A percentile compares a stretch with the other conserved stretches of the same genome.
phyloP scores from a whole-genome alignment of 2,113 vertebrate species.

The Bos indicus region DNA sequence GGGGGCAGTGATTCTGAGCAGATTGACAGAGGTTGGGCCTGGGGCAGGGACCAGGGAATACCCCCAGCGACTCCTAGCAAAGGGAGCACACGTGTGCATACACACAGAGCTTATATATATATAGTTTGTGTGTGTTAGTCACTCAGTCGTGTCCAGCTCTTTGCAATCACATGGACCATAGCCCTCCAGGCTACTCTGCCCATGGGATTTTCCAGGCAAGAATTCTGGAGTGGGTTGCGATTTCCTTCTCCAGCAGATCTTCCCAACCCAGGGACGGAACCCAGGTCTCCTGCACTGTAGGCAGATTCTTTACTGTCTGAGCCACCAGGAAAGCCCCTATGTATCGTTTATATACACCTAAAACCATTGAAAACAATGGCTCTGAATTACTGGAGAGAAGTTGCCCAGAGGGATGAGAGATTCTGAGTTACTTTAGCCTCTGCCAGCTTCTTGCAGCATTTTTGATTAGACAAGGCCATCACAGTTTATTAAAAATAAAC shows the following conservation, averaged over 20 bases:
- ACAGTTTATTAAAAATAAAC: constrained; percentile 56
- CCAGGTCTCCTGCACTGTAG: background rate
- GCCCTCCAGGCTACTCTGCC: background rate
- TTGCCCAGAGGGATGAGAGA: background rate
- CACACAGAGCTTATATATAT: background rate
- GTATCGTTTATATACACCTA: background rate
- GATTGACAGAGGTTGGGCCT: background rate
- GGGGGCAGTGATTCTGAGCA: background rate
- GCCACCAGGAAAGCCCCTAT: background rate
- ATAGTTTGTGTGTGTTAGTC: background rate
- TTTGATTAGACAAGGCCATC: background rate
- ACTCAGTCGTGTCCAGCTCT: background rate
- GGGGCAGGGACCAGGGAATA: background rate
- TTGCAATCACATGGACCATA: background rate
- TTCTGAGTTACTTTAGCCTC: background rate
- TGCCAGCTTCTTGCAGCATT: background rate
- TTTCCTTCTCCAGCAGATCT: background rate
- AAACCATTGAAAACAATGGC: background rate
- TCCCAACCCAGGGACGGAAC: background rate
- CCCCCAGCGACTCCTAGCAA: background rate
- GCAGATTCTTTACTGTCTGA: background rate
- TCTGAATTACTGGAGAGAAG: background rate
- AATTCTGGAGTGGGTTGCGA: background rate
- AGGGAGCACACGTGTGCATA: background rate
- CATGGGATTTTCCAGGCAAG: background rate